Percentiles rank a stretch among this genome's conserved stretches.
Evolutionary conservation across 2,888 invertebrate genomes (phyloP).

Genomic region (Latrodectus hesperus): DNA sequence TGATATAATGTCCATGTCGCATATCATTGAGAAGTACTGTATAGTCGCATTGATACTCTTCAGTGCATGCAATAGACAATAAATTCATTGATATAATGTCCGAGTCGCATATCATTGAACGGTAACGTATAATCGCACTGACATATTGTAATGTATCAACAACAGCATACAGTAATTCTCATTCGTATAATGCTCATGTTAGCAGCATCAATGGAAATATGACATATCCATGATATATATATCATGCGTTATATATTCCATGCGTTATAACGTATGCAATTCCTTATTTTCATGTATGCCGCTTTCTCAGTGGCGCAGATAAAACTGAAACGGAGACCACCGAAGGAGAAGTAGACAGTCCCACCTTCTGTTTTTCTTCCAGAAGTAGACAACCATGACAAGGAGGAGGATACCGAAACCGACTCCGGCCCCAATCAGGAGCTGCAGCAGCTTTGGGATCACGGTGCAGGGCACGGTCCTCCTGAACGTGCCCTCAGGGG

Average conservation of each 20-base stretch:
- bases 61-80: no score
- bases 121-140: no score
- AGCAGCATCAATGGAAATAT: background rate
- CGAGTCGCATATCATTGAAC: no score
- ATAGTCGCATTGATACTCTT: no score
- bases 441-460: constrained; percentile 70
- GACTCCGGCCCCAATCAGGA: constrained; percentile 71
- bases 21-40: no score
- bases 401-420: constrained; percentile 73
- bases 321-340: background rate
- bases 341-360: background rate
- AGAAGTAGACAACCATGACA: constrained; percentile 75
- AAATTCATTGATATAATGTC: no score
- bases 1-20: no score
- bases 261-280: background rate
- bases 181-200: background rate
- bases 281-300: no score
- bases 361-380: constrained; percentile 75
- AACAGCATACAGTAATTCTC: background rate
- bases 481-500: constrained; percentile 39
- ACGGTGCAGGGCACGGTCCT: constrained; percentile 70
- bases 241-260: background rate
- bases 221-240: background rate
- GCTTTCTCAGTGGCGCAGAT: background rate
- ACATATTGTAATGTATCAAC: no score